These are phyloP conservation scores for Agonopterix subpropinquella DNA, from an alignment of 2,888 invertebrate genomes.

Conservation along the genomic window DNA sequence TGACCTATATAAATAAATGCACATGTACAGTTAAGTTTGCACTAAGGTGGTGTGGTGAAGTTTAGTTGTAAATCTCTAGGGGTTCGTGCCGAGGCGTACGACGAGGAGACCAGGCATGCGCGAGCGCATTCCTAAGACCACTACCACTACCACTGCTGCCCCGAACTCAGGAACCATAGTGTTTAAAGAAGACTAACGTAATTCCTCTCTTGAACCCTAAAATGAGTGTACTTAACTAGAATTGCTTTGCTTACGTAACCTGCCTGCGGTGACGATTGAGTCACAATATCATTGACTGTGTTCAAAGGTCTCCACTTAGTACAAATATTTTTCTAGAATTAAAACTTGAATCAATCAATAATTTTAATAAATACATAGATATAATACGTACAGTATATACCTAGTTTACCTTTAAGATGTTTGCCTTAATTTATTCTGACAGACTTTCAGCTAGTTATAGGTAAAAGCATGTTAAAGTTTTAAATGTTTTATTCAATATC, in stretches of 20 bases:
- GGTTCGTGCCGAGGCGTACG: slow-evolving; percentile 28
- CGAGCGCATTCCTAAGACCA: neutral
- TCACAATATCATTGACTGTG: slow-evolving; percentile 2
- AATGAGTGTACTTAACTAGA: neutral
- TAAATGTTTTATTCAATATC: neutral
- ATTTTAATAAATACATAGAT: too few relatives aligned
- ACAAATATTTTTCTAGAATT: slow-evolving; percentile 8
- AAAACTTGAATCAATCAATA: neutral
- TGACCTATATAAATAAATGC: slow-evolving; percentile 1
- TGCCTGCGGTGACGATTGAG: too few relatives aligned
- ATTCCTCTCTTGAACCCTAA: neutral
- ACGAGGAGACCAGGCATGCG: slow-evolving; percentile 13
- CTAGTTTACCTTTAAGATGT: too few relatives aligned
- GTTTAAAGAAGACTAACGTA: slow-evolving; percentile 44
- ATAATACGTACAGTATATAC: too few relatives aligned
- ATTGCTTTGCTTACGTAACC: too few relatives aligned
- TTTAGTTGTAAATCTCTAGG: slow-evolving; percentile 38
- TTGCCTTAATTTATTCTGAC: slow-evolving; percentile 7
- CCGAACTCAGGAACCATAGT: slow-evolving; percentile 22
- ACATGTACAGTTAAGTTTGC: slow-evolving; percentile 1
- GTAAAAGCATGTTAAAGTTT: slow-evolving; percentile 9
- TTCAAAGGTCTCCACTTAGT: slow-evolving; percentile 6
- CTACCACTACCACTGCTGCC: slow-evolving; percentile 17
- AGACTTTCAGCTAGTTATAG: slow-evolving; percentile 5
- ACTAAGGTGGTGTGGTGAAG: slow-evolving; percentile 25